A percentile compares a stretch with the other conserved stretches of the same genome.
Evolutionary conservation across 2,113 vertebrate species (phyloP).

Genomic region (Noctilio leporinus): DNA sequence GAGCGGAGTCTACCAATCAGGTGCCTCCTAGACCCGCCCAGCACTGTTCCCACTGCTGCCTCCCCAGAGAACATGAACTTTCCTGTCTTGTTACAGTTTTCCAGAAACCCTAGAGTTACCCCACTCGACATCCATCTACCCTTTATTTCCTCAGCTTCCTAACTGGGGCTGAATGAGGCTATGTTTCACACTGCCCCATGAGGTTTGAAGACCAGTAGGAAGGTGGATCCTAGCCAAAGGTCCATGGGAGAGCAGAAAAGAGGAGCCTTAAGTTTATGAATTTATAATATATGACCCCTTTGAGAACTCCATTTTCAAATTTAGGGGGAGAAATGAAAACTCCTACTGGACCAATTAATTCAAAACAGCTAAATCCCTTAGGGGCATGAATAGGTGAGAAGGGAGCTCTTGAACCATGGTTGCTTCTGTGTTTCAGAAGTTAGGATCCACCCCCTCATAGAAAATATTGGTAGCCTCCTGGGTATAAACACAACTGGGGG

Average conservation of each 20-base stretch:
- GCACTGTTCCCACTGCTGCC: neutral
- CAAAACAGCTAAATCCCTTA: neutral
- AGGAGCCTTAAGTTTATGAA: neutral
- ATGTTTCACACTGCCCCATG: fast-evolving
- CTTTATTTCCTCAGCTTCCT: neutral
- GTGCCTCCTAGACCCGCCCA: neutral
- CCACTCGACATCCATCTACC: neutral
- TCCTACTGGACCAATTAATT: neutral
- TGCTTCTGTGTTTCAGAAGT: neutral
- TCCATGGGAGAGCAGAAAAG: neutral
- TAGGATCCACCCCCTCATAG: neutral
- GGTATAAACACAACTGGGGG: neutral
- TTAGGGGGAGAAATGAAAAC: neutral
- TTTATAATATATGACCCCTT: neutral
- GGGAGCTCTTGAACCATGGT: neutral
- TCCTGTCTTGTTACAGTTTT: neutral
- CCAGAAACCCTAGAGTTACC: neutral
- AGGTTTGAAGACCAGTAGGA: neutral
- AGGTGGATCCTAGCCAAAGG: neutral
- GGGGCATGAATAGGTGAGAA: neutral
- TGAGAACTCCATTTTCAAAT: neutral
- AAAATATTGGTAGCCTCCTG: neutral
- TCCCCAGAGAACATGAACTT: neutral
- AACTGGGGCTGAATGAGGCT: neutral
- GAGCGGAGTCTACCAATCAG: neutral